phyloP scores from a whole-genome alignment of 1,140 invertebrate genomes.

The Drosophila bocqueti region DNA sequence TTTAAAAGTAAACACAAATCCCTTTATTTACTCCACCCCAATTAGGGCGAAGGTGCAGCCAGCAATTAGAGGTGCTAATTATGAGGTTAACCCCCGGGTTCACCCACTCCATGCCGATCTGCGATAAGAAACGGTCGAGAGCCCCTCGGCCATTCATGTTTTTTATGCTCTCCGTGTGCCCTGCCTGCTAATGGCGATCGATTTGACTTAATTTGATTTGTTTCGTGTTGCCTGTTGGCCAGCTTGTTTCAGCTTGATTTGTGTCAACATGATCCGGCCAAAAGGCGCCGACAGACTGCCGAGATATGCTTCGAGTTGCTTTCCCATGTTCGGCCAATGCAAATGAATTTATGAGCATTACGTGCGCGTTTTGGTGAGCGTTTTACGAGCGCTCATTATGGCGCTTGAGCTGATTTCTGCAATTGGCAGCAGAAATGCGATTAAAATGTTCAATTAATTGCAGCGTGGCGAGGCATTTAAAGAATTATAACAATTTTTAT shows the following conservation, averaged over 20 bases:
- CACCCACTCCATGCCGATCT: conserved; percentile 39
- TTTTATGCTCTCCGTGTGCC: conserved; percentile 51
- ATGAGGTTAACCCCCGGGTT: conserved; percentile 42
- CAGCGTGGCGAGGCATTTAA: conserved; percentile 9
- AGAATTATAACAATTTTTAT: conserved; percentile 7
- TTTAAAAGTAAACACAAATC: conserved; percentile 24
- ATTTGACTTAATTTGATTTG: conserved; percentile 44
- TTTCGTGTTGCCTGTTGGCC: conserved; percentile 13
- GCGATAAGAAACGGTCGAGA: conserved; percentile 22
- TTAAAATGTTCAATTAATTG: conserved; percentile 18
- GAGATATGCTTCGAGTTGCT: conserved; percentile 14
- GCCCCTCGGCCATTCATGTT: conserved; percentile 36
- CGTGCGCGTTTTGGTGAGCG: conserved; percentile 42
- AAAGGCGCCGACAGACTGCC: conserved; percentile 30
- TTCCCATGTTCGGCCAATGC: conserved; percentile 39
- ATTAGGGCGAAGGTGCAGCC: conserved; percentile 44
- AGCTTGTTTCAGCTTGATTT: conserved; percentile 28
- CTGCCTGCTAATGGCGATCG: conserved; percentile 52
- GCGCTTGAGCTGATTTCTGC: conserved; percentile 29
- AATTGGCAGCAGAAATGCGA: conserved; percentile 22
- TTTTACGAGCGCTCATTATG: conserved; percentile 57
- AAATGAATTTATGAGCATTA: conserved; percentile 51
- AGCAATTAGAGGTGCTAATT: conserved; percentile 74
- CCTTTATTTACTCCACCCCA: conserved; percentile 61
- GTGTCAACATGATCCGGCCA: conserved; percentile 22